Conservation (phyloP, 2,888 invertebrate genomes). For the Euphydryas editha region DNA sequence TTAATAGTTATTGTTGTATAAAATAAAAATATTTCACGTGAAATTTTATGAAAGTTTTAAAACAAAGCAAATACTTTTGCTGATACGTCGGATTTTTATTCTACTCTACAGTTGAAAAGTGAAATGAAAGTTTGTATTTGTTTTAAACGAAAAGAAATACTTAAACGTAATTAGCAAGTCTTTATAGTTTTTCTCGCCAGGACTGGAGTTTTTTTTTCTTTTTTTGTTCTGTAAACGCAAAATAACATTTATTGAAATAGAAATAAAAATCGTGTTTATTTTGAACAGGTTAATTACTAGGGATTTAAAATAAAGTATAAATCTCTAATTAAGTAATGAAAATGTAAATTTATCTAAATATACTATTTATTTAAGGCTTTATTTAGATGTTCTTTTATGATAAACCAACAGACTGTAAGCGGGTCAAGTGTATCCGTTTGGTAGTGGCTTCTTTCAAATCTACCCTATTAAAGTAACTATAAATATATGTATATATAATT, state of each 20-base stretch:
- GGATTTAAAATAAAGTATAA: background rate
- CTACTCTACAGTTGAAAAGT: background rate
- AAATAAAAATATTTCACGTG: background rate
- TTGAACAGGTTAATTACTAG: background rate
- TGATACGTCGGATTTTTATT: background rate
- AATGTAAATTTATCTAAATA: conserved; percentile 18
- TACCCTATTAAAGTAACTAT: conserved; percentile 8
- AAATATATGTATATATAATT: no score
- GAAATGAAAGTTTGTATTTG: conserved; percentile 1
- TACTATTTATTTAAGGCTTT: conserved; percentile 20
- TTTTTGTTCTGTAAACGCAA: background rate
- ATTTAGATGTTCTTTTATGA: conserved; percentile 25
- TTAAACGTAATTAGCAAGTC: background rate
- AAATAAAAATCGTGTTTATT: background rate
- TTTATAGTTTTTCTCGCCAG: conserved; percentile 2
- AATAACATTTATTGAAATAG: background rate
- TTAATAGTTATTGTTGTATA: conserved; percentile 19
- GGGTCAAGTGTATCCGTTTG: conserved; percentile 29
- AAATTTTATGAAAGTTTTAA: conserved; percentile 8
- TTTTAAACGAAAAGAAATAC: background rate
- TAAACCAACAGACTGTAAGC: conserved; percentile 16
- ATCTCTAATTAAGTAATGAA: background rate
- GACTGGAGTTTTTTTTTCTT: background rate
- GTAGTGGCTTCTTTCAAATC: conserved; percentile 19
- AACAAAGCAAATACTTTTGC: background rate